Base-by-base conservation (phyloP, 2,113 vertebrate genomes). In the Silurus glanis region DNA sequence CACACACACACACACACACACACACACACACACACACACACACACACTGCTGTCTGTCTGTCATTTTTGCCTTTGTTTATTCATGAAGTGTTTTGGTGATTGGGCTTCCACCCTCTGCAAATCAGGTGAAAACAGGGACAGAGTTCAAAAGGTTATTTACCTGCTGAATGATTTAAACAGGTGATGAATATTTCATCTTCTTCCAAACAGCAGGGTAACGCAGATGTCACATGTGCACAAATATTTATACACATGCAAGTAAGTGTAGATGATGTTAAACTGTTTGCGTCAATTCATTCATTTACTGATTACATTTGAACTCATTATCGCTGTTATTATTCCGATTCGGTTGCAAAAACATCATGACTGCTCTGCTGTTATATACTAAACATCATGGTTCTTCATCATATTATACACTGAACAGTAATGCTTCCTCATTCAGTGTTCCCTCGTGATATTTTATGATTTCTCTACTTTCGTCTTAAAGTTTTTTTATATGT, bases 121-220 rank as follows among this genome's bases (percentile, higher is more conserved):
- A 82, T 82, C 80, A 66, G 80, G 80, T 82, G 80, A 66, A 47
- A 82, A 47, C 23, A 17, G 23, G 51, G 82, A 71, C 25, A 12
- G 4, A 69, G 62, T 66, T 37, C 64, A 23, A 13, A 12, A 45
- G 66, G 72, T 75, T 23, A 84, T 82, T 84, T 5, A 58, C n/a
- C 25, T 80, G 13, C 21, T 93, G 78, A 92, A 95, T 94, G 89
- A 94, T 94, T 94, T 81, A 23, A 9, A 67, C 9, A 0, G 13
- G 45, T 76, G 25, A 93, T 94, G 55, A 92, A 83, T 83, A 83
- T 83, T 83, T 83, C 2, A 83, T 71, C 19, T 69, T 19, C 21
- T 25, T 66, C 61, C 61, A 53, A 66, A 64, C 47, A 66, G 80
- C 61, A 82, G 80, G 80, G 66, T 25, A 82, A 82, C 3, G 2